A percentile compares a stretch with the other conserved stretches of the same genome.
These are phyloP conservation scores for Gastracanthus pulcherrimus DNA, from an alignment of 2,888 invertebrate species.

Conservation along the genomic window DNA sequence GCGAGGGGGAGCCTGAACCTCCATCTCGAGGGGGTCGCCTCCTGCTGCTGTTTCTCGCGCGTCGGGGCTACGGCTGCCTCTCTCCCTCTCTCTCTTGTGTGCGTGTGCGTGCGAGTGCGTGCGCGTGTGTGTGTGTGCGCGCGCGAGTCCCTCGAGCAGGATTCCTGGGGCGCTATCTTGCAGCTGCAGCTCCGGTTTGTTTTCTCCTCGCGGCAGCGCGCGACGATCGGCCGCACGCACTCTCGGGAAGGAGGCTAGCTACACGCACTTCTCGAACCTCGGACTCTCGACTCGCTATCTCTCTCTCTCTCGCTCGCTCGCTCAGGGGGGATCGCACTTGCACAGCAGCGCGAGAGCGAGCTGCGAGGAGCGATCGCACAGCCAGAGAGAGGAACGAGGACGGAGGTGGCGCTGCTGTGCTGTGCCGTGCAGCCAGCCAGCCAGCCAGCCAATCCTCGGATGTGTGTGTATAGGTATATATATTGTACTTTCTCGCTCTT, in stretches of 20 bases:
- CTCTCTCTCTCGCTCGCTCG: neutral
- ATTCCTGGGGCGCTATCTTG: too few species aligned
- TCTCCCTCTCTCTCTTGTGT: neutral
- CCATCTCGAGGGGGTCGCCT: constrained; percentile 64
- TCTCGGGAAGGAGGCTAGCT: too few species aligned
- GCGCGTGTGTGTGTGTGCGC: too few species aligned
- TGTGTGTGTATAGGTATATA: too few species aligned
- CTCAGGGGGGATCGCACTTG: too few species aligned
- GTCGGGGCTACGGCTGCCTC: neutral
- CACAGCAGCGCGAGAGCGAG: neutral
- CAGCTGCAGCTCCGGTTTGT: too few species aligned
- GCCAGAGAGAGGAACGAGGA: constrained; percentile 8
- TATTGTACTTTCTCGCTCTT: too few species aligned
- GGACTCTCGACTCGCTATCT: neutral
- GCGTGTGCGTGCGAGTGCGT: too few species aligned
- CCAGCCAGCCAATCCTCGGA: neutral
- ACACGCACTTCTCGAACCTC: neutral
- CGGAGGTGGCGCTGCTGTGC: constrained; percentile 19
- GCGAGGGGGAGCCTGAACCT: constrained; percentile 65
- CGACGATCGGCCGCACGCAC: too few species aligned
- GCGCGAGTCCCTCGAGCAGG: too few species aligned
- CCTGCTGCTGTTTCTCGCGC: neutral
- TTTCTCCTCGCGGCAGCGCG: too few species aligned
- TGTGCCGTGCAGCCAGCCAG: neutral
- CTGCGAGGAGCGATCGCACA: neutral